Base-by-base conservation (phyloP, 2,888 invertebrate species). In the Ophioninae sp. region DNA sequence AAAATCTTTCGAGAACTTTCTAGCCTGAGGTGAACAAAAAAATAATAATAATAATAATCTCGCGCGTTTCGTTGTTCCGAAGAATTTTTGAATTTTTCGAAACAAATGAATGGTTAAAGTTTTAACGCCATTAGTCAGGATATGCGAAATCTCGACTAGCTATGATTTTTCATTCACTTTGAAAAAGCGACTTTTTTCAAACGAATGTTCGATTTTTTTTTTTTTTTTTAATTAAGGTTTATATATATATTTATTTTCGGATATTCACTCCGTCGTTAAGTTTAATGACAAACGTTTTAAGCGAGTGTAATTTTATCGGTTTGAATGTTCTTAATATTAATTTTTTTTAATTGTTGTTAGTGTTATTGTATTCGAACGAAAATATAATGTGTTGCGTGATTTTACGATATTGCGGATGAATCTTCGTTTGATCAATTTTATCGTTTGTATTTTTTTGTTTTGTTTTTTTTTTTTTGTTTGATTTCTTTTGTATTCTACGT, bases 401-500 rank as follows among this genome's bases (percentile, higher is more conserved):
- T 56, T 59, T 59, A 37, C 41, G 41, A 7, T 57, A 17, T 39
- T 74, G 62, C 3, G 30, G 30, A 64, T 7, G 7, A 65, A 64
- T 74, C 59, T 13, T 64, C 44, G 59, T 81, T 68, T 21, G 39
- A 68, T 57, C 39, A 57, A 76, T 61, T 62, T 61, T 68, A 39
- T 39, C 30, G n/a, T 72, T 62, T 75, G 67, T 30, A 41, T 70
- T 75, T 68, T 68, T 59, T 64, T 76, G 17, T 37, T 59, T 80
- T 79, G 44, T 57, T 69, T 75, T 30, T 6, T 44, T 70, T 68
- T 68, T 50, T 84, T 81, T 57, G 65, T 75, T 30, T 6, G 39
- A 67, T 68, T 68, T 50, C 82, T 81, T 83, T 86, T 86, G 70
- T 78, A 85, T 39, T 41, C 72, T 61, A 75, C 70, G 57, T 21